phyloP scores from a whole-genome alignment of 2,113 vertebrate genomes.

The Mus pahari region DNA sequence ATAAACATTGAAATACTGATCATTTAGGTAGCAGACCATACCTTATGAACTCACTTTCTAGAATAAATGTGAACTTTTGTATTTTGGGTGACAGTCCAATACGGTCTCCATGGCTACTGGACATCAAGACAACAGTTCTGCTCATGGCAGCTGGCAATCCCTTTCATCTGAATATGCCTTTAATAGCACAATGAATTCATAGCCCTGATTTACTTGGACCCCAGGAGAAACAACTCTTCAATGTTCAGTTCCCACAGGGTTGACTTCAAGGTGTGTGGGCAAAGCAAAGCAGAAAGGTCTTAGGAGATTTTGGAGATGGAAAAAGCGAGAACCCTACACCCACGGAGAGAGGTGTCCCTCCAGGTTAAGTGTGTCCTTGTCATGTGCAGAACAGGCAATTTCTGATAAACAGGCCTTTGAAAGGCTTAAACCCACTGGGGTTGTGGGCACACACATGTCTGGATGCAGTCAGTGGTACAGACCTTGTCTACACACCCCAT shows the following conservation, averaged over 20 bases:
- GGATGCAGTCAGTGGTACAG: background rate
- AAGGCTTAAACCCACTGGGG: background rate
- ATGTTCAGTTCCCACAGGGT: constrained; percentile 65
- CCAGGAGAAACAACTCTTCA: background rate
- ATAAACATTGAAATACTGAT: constrained; percentile 23
- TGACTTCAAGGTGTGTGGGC: background rate
- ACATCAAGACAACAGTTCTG: background rate
- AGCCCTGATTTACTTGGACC: background rate
- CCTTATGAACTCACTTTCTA: background rate
- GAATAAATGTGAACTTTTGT: background rate
- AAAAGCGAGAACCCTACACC: background rate
- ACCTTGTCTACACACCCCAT: background rate
- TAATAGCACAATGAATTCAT: background rate
- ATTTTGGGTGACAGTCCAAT: background rate
- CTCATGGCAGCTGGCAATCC: background rate
- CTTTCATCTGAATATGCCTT: background rate
- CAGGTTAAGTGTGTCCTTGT: background rate
- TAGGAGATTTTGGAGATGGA: background rate
- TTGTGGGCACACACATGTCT: background rate
- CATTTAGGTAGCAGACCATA: background rate
- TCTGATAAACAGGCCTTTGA: background rate
- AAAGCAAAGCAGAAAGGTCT: background rate
- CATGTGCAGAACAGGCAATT: background rate
- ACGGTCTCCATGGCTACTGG: background rate
- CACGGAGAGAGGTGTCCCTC: background rate